Percentiles rank a stretch among this genome's conserved stretches.
Evolutionary conservation across 1,140 invertebrate species (phyloP).

Genomic region (Hycleus cichorii): DNA sequence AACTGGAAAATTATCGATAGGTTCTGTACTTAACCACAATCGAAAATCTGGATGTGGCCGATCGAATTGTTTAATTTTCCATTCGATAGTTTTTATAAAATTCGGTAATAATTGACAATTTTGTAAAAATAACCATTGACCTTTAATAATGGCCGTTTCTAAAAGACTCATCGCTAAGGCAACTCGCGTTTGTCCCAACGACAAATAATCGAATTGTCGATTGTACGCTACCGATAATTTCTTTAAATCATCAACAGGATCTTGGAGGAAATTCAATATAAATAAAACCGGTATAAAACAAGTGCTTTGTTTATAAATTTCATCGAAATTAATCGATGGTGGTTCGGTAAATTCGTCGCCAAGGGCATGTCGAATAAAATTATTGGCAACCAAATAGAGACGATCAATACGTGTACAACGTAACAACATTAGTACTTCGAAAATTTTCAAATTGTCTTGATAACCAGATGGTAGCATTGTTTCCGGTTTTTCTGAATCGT

Average conservation of each 20-base stretch:
- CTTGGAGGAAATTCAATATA: constrained; percentile 79
- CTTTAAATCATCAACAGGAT: constrained; percentile 81
- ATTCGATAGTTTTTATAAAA: constrained; percentile 76
- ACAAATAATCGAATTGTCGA: constrained; percentile 72
- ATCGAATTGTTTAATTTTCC: constrained; percentile 66
- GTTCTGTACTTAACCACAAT: constrained; percentile 88
- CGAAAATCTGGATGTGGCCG: constrained; percentile 83
- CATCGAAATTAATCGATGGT: constrained; percentile 71
- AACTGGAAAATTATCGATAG: constrained; percentile 75
- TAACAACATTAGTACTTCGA: constrained; percentile 72
- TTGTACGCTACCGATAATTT: constrained; percentile 67
- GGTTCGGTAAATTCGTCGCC: constrained; percentile 80
- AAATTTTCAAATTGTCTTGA: constrained; percentile 53
- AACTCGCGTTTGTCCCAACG: constrained; percentile 85
- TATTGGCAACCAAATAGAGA: constrained; percentile 69
- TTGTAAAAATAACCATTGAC: constrained; percentile 84
- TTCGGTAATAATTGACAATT: constrained; percentile 79
- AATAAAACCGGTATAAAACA: constrained; percentile 76
- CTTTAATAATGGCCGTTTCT: constrained; percentile 63
- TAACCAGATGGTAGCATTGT: constrained; percentile 59
- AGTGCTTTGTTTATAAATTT: constrained; percentile 74
- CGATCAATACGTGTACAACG: constrained; percentile 81
- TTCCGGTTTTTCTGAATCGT: constrained; percentile 72
- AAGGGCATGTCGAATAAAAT: constrained; percentile 74
- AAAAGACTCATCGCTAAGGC: constrained; percentile 65